Evolutionary conservation across 2,888 invertebrate species (phyloP).

Genomic region (Griposia aprilina): DNA sequence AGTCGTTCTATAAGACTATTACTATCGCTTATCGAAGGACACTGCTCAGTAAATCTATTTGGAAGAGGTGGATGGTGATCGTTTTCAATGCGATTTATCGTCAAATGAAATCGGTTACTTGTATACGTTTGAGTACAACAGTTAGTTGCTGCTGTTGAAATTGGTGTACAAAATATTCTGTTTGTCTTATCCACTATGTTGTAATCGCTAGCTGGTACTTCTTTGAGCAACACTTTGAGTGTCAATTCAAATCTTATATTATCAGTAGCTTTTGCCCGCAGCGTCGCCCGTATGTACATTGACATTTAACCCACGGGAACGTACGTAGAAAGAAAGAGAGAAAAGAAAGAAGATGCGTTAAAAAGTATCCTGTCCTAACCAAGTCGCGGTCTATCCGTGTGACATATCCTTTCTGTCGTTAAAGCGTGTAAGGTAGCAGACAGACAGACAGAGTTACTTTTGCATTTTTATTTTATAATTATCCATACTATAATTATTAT

Average conservation of each 20-base stretch:
- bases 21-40: slow-evolving; percentile 35
- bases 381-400: background rate
- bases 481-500: background rate
- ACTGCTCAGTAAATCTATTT: slow-evolving; percentile 51
- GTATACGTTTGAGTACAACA: slow-evolving; percentile 20
- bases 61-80: slow-evolving; percentile 22
- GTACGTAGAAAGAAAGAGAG: background rate
- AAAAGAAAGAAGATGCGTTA: background rate
- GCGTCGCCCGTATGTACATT: background rate
- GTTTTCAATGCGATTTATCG: slow-evolving; percentile 42
- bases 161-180: background rate
- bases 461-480: background rate
- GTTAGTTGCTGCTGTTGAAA: slow-evolving; percentile 11
- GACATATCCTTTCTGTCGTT: background rate
- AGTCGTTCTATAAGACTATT: slow-evolving; percentile 40
- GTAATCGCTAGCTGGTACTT: background rate
- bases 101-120: slow-evolving; percentile 38
- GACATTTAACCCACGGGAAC: background rate
- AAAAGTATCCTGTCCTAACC: background rate
- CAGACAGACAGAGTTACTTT: background rate
- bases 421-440: background rate
- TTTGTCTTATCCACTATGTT: background rate
- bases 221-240: background rate
- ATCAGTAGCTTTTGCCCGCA: background rate
- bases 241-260: background rate